Evolutionary conservation across 2,888 invertebrate genomes (phyloP), one percentile per base, ranked within the genome.

Genomic region (Vandiemenella viatica): DNA sequence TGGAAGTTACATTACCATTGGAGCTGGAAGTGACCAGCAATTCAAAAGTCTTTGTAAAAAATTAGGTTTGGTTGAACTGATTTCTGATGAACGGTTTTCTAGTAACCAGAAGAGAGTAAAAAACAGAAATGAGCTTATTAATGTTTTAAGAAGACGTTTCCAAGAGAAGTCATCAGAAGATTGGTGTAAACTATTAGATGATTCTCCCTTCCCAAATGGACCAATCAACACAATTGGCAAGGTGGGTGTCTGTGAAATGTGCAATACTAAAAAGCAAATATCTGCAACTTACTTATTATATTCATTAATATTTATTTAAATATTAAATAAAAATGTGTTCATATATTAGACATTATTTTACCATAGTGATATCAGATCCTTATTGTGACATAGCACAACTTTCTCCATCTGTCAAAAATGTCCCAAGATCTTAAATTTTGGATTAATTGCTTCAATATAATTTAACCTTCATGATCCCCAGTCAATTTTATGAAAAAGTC

Each of bases 141-240:
- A 59, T 0, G 71, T 80, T 23, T 65, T 95, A 2, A 71, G 73
- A 51, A 62, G 72, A 0, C 70, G 76, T 48, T 72, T 83, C 46
- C 64, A 71, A n/a, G 59, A 63, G n/a, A 81, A 83, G 62, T 76
- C 79, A 0, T 83, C 79, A 45, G 69, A 73, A 20, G 79, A 88
- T 60, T 95, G 93, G 93, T 66, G 75, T 52, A 57, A 63, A 1
- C 61, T 77, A 37, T 83, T 96, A 58, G 75, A 81, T 49, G 76
- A 76, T 16, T 78, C 80, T 1, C 70, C 80, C 1, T 89, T 93
- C 63, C 91, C 96, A 0, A 84, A 81, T 60, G 95, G 92, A 0
- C 91, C 92, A 0, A 79, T 97, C 4, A 96, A 97, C 67, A 80
- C 74, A 38, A 79, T 96, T 66, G 68, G 76, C 53, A 79, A 89